Evolutionary conservation across 2,888 invertebrate genomes (phyloP).

Genomic region (Junonia oenone): DNA sequence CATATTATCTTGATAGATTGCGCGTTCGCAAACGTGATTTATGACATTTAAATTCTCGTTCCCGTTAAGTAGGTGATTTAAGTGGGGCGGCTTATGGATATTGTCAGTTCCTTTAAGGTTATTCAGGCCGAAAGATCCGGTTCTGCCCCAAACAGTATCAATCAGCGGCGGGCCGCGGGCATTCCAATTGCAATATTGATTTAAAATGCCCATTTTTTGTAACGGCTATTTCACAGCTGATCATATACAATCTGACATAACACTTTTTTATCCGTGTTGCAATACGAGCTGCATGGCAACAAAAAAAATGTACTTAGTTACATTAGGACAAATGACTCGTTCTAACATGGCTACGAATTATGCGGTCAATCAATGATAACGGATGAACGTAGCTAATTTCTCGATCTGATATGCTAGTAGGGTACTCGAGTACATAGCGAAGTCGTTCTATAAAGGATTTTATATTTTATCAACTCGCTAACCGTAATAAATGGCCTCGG

Average conservation of each 20-base stretch:
- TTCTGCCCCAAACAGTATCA: conserved; percentile 55
- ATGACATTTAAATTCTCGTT: conserved; percentile 44
- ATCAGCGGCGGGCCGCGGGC: conserved; percentile 21
- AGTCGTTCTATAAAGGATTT: conserved; percentile 6
- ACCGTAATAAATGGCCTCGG: conserved; percentile 37
- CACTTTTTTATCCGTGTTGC: conserved; percentile 4
- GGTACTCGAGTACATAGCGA: background rate
- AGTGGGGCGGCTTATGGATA: conserved; percentile 47
- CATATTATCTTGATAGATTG: conserved; percentile 50
- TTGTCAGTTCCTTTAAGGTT: conserved; percentile 54
- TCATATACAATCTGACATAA: conserved; percentile 8
- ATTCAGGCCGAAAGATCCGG: conserved; percentile 68
- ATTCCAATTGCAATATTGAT: conserved; percentile 27
- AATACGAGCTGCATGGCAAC: background rate
- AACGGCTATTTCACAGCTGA: conserved; percentile 20
- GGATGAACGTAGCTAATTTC: background rate
- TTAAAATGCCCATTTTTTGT: conserved; percentile 19
- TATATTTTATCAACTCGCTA: conserved; percentile 37
- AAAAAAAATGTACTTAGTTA: background rate
- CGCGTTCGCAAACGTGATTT: conserved; percentile 40
- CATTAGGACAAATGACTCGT: background rate
- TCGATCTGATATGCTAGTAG: background rate
- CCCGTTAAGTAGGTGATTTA: conserved; percentile 42
- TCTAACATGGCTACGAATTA: background rate
- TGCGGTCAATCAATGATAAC: background rate